A percentile compares a stretch with the other conserved stretches of the same genome.
Conservation (phyloP, 2,888 invertebrate species). For the Schizaphis graminum region DNA sequence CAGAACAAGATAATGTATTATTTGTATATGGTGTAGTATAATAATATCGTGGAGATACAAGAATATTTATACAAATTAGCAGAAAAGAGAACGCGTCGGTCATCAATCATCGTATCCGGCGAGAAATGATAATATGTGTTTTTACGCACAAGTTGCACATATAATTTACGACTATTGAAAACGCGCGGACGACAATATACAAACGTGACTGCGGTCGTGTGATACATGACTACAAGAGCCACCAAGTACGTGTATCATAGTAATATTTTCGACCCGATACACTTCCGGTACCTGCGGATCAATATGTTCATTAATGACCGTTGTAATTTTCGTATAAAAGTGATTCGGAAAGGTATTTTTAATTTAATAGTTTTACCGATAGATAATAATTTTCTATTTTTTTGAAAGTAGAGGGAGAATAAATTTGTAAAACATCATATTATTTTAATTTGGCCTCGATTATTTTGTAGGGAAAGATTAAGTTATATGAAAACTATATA, state of each 20-base stretch:
- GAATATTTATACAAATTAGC: not conserved
- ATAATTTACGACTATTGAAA: not conserved
- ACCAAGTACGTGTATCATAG: not conserved
- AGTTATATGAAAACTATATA: not conserved
- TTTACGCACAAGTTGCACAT: not conserved
- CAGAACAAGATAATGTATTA: not conserved
- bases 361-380: not conserved
- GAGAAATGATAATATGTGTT: not conserved
- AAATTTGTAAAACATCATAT: not conserved
- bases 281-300: not conserved
- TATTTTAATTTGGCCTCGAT: not conserved
- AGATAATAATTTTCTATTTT: not conserved
- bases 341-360: not conserved
- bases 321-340: not conserved
- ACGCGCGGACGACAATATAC: not conserved
- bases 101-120: not conserved
- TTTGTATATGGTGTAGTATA: not conserved
- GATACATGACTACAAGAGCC: not conserved
- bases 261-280: not conserved
- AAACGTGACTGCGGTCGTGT: not conserved
- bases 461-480: not conserved
- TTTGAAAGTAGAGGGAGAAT: not conserved
- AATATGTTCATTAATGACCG: not conserved
- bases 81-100: not conserved
- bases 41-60: not conserved